phyloP scores from a whole-genome alignment of 2,113 vertebrate species.

The Mobula birostris region DNA sequence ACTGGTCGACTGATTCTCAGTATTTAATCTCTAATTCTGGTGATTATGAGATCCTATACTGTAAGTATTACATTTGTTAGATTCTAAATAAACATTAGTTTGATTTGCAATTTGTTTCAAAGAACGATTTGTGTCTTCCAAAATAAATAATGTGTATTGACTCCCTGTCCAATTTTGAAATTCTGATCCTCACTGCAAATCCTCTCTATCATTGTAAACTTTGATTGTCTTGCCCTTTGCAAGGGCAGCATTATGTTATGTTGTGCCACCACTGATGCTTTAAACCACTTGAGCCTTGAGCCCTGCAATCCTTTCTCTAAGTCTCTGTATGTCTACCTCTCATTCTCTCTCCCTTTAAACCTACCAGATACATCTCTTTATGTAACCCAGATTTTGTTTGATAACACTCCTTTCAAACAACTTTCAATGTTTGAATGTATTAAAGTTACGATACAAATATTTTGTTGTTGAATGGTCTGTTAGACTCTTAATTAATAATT shows the following conservation, averaged over 20 bases:
- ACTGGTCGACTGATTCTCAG: conserved; percentile 92
- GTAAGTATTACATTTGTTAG: conserved; percentile 64
- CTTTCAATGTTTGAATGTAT: too few species aligned
- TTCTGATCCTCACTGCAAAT: background rate
- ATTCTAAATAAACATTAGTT: background rate
- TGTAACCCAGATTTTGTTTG: too few species aligned
- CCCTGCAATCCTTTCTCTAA: too few species aligned
- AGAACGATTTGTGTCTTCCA: background rate
- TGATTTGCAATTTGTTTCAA: background rate
- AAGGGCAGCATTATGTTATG: background rate
- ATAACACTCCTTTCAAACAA: too few species aligned
- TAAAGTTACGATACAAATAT: background rate
- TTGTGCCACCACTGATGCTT: background rate
- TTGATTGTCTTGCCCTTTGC: too few species aligned
- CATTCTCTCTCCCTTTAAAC: too few species aligned
- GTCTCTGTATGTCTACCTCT: too few species aligned
- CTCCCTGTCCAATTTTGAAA: too few species aligned
- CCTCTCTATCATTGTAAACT: background rate
- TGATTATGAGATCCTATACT: conserved; percentile 97
- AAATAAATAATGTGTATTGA: background rate
- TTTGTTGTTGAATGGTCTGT: background rate
- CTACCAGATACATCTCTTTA: too few species aligned
- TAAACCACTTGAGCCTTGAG: background rate
- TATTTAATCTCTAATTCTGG: conserved; percentile 96
- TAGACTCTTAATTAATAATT: background rate